Percentiles rank a stretch among this genome's conserved stretches.
These are phyloP conservation scores for Willisornis vidua DNA, from an alignment of 2,113 vertebrate species.

Conservation along the genomic window DNA sequence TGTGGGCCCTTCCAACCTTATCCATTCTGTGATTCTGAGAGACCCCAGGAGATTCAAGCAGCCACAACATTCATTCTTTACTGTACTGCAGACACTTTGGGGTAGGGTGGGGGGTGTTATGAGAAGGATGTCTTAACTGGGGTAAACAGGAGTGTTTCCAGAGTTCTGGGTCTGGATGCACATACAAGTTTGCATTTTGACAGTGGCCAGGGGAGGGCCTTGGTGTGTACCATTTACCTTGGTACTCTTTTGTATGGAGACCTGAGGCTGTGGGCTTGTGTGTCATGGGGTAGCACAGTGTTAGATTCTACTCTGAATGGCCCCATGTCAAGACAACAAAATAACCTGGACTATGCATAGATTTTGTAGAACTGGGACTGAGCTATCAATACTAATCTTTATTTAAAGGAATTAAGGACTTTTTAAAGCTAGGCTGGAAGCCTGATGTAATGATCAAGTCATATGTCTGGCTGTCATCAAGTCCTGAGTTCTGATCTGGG, in stretches of 20 bases:
- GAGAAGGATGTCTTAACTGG: neutral
- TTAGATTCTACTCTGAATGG: neutral
- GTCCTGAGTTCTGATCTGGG: neutral
- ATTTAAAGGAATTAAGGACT: neutral
- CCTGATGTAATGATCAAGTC: neutral
- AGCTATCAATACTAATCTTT: neutral
- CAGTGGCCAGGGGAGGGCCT: rapidly evolving
- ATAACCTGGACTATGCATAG: rapidly evolving
- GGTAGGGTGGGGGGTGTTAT: rapidly evolving
- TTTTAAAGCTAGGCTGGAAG: neutral
- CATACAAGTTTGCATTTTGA: neutral
- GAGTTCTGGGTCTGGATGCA: neutral
- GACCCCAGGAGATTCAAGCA: neutral
- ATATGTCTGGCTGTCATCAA: neutral
- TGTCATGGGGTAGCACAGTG: rapidly evolving
- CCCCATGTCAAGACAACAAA: neutral
- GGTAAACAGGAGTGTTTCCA: neutral
- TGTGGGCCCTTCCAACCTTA: neutral
- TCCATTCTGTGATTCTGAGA: neutral
- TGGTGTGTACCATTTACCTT: neutral
- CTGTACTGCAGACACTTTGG: neutral
- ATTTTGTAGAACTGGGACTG: neutral
- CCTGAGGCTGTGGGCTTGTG: neutral
- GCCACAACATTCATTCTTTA: neutral
- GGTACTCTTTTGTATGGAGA: neutral